Evolutionary conservation across 2,888 invertebrate species (phyloP), one percentile per base, ranked within the genome.

Genomic region (Neocrepidodera transversa): DNA sequence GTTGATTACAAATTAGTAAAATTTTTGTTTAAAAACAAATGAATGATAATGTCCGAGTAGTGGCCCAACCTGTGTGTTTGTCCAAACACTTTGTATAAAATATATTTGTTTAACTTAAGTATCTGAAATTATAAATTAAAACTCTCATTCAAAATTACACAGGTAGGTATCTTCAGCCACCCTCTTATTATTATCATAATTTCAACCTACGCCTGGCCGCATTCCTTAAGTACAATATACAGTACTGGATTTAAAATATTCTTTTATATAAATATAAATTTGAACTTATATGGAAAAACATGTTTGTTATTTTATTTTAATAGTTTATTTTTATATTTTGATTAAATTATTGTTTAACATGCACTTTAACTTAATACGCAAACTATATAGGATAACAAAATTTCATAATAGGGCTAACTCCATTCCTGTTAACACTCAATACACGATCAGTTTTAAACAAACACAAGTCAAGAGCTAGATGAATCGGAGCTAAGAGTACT

Each of bases 401-500:
- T n/a, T n/a, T n/a, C n/a, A n/a, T n/a, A n/a, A n/a, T n/a, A n/a
- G n/a, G n/a, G n/a, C 3, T 23, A 2, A 28, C 10, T 28, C 28
- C 28, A 10, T 8, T 10, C 28, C 28, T 28, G 28, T 10, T 6
- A 10, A 6, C 6, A 28, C 28, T 28, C 28, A 8, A 10, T 28
- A 8, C 28, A 28, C 6, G 28, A 28, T 28, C 28, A 58, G 52
- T 52, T 47, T 53, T 53, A 53, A 58, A 48, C 53, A 58, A 58
- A 58, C 53, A 58, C 47, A 53, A 58, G 36, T 10, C 32, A 48
- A 38, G 45, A 53, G 26, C 52, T 47, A 45, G 58, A 49, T 57
- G 45, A 57, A 20, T 30, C 51, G 13, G 47, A 16, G 65, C 57
- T 60, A 60, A 55, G 63, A 63, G 60, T 61, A 50, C 58, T 58